Base-by-base conservation (phyloP, 2,888 invertebrate species). In the Nipponacmea schrenckii region DNA sequence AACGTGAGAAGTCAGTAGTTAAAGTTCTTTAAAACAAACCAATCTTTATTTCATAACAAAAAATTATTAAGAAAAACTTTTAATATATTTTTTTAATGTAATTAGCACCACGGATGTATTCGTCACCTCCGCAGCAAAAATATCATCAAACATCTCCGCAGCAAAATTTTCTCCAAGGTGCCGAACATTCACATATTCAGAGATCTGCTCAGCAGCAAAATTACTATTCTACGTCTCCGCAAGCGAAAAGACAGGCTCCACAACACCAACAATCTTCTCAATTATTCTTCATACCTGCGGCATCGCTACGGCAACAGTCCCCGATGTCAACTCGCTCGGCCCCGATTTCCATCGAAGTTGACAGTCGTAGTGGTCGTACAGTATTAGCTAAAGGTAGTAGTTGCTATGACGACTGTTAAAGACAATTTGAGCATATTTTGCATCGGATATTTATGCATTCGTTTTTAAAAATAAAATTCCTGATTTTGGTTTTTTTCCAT, bases 301-400 rank as follows among this genome's bases (percentile, higher is more conserved):
- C 75, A 65, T 31, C 64, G 10, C 79, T 77, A 70, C 75, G 72
- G 70, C 73, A 75, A 70, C 70, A 71, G 66, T 63, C 68, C 31
- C 27, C 67, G 27, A 64, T 62, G 64, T 69, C 76, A 74, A 24
- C 50, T 24, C 39, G 15, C 12, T 45, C 77, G 67, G 68, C 79
- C 72, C 76, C 74, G 56, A 74, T 74, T 74, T 79, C 79, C 62
- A 70, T 83, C 70, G 80, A 80, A 64, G 80, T 81, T 62, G 81
- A 81, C 80, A 80, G 81, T 64, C 67, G 72, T 48, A 73, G 64
- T 62, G 77, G 77, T 76, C 73, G 77, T 65, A 73, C 73, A 56
- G 70, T 77, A 50, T 31, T 76, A 63, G 74, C 72, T 76, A 74
- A 75, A 77, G 77, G 75, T 77, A 77, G 76, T 69, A 39, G 39